These are phyloP conservation scores for Hyalella azteca DNA, from an alignment of 2,888 invertebrate genomes.

Conservation along the genomic window DNA sequence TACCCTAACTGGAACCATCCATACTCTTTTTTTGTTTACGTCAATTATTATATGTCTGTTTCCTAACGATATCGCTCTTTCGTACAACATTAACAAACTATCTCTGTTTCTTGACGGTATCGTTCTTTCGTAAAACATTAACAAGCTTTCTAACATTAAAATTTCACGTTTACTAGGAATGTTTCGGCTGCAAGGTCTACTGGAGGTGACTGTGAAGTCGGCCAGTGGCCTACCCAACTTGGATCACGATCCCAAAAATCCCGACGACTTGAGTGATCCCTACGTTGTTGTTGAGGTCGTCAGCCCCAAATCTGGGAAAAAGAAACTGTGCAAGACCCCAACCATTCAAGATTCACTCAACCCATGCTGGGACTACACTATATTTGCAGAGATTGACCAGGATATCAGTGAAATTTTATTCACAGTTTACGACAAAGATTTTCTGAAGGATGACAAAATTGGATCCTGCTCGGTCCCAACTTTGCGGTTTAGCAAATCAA, in stretches of 20 bases:
- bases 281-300: background rate
- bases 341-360: slow-evolving; percentile 37
- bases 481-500: background rate
- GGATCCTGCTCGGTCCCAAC: background rate
- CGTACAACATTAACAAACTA: no score
- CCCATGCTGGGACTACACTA: slow-evolving; percentile 31
- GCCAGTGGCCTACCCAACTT: slow-evolving; percentile 37
- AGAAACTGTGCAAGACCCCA: slow-evolving; percentile 16
- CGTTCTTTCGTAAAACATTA: no score
- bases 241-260: slow-evolving; percentile 25
- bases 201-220: slow-evolving; percentile 34
- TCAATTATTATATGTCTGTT: no score
- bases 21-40: no score
- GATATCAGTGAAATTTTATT: slow-evolving; percentile 27
- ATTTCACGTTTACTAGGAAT: background rate
- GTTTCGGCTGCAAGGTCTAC: slow-evolving; percentile 2
- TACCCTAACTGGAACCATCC: no score
- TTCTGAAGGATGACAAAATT: slow-evolving; percentile 4
- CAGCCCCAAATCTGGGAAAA: background rate
- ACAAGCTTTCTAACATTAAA: background rate
- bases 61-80: no score
- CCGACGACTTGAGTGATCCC: slow-evolving; percentile 39
- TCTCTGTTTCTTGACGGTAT: no score
- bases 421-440: slow-evolving; percentile 35
- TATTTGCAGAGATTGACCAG: slow-evolving; percentile 11